Percentiles rank a stretch among this genome's conserved stretches.
Conservation (phyloP, 2,888 invertebrate species). For the Cerceris ruficornis region DNA sequence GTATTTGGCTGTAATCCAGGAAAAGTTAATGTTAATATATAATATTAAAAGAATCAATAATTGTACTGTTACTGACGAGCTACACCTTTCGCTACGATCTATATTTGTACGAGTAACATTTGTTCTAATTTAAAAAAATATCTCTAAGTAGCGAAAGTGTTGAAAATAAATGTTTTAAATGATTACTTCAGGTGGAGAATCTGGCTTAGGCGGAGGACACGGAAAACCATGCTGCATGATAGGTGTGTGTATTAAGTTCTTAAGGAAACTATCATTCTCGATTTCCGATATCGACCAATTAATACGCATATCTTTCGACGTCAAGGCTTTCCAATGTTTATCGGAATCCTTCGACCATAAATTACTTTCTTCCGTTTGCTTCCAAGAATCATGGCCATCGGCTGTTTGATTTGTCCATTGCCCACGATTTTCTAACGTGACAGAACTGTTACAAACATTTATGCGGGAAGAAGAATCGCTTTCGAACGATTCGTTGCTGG, state of each 20-base stretch:
- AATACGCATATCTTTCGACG: constrained; percentile 54
- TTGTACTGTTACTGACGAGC: neutral
- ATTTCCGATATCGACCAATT: constrained; percentile 72
- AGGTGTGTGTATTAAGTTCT: constrained; percentile 70
- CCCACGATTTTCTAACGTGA: constrained; percentile 59
- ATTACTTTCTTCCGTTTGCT: constrained; percentile 49
- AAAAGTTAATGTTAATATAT: constrained; percentile 3
- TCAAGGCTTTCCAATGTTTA: constrained; percentile 68
- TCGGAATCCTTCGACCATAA: constrained; percentile 67
- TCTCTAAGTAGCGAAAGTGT: no score
- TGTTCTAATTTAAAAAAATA: no score
- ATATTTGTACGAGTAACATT: no score
- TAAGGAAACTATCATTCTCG: constrained; percentile 69
- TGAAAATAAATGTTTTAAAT: constrained; percentile 3
- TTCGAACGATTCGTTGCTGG: constrained; percentile 77
- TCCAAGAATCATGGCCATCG: constrained; percentile 64
- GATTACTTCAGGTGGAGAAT: constrained; percentile 82
- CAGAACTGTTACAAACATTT: constrained; percentile 60
- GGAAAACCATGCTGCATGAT: constrained; percentile 59
- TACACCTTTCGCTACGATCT: neutral
- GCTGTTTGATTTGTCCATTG: constrained; percentile 61
- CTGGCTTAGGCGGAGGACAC: constrained; percentile 81
- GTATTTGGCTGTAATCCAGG: constrained; percentile 47
- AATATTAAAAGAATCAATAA: neutral
- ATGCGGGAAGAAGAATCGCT: constrained; percentile 68